Base-by-base conservation (phyloP, 2,888 invertebrate species). In the Oxyteleia sp. region DNA sequence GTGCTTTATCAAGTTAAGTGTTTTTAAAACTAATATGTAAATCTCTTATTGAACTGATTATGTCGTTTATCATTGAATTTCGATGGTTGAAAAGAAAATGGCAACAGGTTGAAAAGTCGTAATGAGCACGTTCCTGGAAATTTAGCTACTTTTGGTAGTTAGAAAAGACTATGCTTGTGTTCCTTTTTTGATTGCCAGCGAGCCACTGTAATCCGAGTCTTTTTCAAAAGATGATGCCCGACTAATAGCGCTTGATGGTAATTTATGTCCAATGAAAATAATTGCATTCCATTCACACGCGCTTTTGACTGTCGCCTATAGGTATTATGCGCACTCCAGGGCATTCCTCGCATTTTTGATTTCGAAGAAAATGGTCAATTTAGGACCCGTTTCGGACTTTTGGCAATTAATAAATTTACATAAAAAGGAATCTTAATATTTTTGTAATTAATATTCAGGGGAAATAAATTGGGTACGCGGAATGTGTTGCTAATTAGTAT, bases 261-360 rank as follows among this genome's bases (percentile, higher is more conserved):
- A 69, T 69, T 69, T 69, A 69, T 69, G 55, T 57, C 35, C 20
- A 35, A 55, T 57, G 45, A 45, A 69, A 69, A 57, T 69, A 69
- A 69, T 69, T 69, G 47, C 57, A 69, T 69, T 69, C 69, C 57
- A 57, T 69, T 69, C 69, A 47, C 69, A 47, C 57, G 7, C 20
- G 15, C 69, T 53, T 51, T 51, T 18, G 51, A 41, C 38, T 38
- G 7, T 16, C 11, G 47, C 38, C 51, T 16, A n/a, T n/a, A n/a
- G n/a, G n/a, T n/a, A n/a, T n/a, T n/a, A n/a, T n/a, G n/a, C n/a
- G n/a, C n/a, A n/a, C n/a, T n/a, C n/a, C n/a, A n/a, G n/a, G n/a
- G n/a, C n/a, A n/a, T n/a, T n/a, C n/a, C n/a, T 45, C 49, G 59
- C 38, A 71, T 71, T 59, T 47, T 45, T 59, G 18, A 20, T 15